A percentile compares a stretch with the other conserved stretches of the same genome.
These are phyloP conservation scores for Telmatherina bonti DNA, from an alignment of 2,797 vertebrate genomes.

Conservation along the genomic window DNA sequence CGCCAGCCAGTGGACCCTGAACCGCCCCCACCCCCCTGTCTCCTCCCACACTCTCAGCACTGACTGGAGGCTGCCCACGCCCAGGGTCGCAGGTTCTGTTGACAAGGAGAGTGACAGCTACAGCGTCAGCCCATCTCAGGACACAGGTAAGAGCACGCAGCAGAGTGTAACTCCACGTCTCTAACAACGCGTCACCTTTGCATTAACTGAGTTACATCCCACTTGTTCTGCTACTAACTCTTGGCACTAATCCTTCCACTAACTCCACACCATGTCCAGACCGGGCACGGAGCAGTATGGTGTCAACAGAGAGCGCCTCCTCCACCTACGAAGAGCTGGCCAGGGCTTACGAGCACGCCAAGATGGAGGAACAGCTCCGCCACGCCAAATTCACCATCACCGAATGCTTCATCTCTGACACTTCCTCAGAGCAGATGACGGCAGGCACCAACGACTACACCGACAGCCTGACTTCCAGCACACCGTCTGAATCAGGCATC, in stretches of 20 bases:
- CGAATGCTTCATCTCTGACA: constrained; percentile 99
- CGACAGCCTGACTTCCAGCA: constrained; percentile 98
- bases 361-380: constrained; percentile 98
- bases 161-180: neutral
- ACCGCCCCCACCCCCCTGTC: constrained; percentile 94
- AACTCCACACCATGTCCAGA: constrained; percentile 79
- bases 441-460: constrained; percentile 99
- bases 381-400: constrained; percentile 99
- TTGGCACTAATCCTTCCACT: constrained; percentile 50
- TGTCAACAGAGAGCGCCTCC: constrained; percentile 98
- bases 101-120: constrained; percentile 99
- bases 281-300: constrained; percentile 97
- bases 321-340: constrained; percentile 98
- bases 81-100: constrained; percentile 91
- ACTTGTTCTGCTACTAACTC: constrained; percentile 40
- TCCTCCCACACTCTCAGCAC: constrained; percentile 97
- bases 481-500: constrained; percentile 98
- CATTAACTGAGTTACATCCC: constrained; percentile 7
- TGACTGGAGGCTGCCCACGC: constrained; percentile 96
- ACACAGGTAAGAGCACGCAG: constrained; percentile 85
- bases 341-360: constrained; percentile 97
- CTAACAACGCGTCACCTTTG: constrained; percentile 26
- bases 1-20: constrained; percentile 98
- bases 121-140: constrained; percentile 98
- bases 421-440: constrained; percentile 97